Evolutionary conservation across 2,888 invertebrate genomes (phyloP).

Genomic region (Andrena praecox): DNA sequence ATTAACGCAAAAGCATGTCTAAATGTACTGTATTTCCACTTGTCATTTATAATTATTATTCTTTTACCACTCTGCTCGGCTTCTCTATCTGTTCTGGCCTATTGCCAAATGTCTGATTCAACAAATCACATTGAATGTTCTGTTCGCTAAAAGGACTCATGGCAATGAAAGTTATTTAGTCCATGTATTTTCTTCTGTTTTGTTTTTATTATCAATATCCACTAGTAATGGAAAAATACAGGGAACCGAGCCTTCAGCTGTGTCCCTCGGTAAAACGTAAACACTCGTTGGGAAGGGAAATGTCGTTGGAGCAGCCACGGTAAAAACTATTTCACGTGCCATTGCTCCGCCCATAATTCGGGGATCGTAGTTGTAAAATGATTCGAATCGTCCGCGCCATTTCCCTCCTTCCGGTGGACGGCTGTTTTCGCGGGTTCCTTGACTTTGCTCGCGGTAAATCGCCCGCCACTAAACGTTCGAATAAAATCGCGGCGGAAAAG

Average conservation of each 20-base stretch:
- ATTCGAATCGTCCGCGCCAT: conserved; percentile 15
- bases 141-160: no score
- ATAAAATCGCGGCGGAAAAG: conserved; percentile 1
- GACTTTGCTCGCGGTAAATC: conserved; percentile 2
- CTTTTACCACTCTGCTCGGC: not conserved
- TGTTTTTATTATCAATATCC: not conserved
- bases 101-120: no score
- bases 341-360: not conserved
- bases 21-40: no score
- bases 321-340: not conserved
- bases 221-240: not conserved
- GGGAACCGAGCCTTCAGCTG: not conserved
- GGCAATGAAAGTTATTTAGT: no score
- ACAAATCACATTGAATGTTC: no score
- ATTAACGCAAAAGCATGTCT: no score
- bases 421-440: not conserved
- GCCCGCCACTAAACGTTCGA: conserved; percentile 5
- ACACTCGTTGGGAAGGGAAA: not conserved
- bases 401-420: not conserved
- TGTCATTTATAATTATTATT: not conserved
- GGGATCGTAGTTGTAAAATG: conserved; percentile 1
- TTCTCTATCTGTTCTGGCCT: no score
- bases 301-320: not conserved
- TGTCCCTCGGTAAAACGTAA: not conserved
- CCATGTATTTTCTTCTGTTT: no score